Base-by-base conservation (phyloP, 2,888 invertebrate species). In the Lissonota sp. region DNA sequence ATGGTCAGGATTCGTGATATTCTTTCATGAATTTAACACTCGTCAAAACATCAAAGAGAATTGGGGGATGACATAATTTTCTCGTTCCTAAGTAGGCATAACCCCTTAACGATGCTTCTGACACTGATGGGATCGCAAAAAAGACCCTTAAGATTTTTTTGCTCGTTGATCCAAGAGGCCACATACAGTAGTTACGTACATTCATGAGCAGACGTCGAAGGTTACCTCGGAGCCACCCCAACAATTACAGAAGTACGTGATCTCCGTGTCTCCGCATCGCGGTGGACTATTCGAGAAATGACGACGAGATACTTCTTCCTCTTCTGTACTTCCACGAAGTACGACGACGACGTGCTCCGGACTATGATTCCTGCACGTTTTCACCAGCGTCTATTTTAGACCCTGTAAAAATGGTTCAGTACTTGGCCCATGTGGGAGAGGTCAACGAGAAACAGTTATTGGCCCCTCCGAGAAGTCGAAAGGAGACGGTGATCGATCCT, bases 171-270 rank as follows among this genome's bases (percentile, higher is more conserved):
- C 16, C 7, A 10, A 58, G 42, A 40, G 49, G 44, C 64, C 58
- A 49, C 58, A 49, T 70, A 53, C 14, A 55, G 60, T 42, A 40
- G 53, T 40, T 67, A n/a, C 66, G 84, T 86, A 83, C 87, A 84
- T 84, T 87, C 86, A 85, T 79, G 82, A 86, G 80, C 40, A 83
- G 83, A 84, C 87, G 86, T 87, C 86, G 86, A 86, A 86, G 85
- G 80, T 86, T 83, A 87, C 86, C 88, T 84, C 79, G 75, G 82
- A 82, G 82, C 86, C 79, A 84, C 88, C 86, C 86, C 85, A 84
- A 91, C 87, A 89, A 90, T 90, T 90, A 89, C 84, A 85, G 86
- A 88, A 87, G 86, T 88, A 90, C 91, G 90, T 90, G 90, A 85
- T 83, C 77, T 78, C 84, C 82, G 74, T 70, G 66, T 78, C 74